Percentiles rank a stretch among this genome's conserved stretches.
Evolutionary conservation across 2,113 vertebrate species (phyloP).

Genomic region (Lucifuga dentata): DNA sequence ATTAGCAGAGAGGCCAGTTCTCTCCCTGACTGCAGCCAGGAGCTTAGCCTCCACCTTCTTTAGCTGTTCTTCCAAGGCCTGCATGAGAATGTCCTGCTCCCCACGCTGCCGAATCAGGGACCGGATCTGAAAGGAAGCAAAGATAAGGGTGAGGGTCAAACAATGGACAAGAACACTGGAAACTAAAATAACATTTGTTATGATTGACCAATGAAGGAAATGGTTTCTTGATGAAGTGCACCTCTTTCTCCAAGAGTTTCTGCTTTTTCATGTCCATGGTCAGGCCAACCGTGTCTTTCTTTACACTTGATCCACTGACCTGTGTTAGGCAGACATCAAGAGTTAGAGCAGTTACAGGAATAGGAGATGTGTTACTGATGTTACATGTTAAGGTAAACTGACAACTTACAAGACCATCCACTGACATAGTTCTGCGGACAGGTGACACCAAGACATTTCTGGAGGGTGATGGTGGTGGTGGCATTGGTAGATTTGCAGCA

Average conservation of each 20-base stretch:
- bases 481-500: constrained; percentile 11
- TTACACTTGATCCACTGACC: constrained; percentile 69
- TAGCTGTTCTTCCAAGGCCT: constrained; percentile 86
- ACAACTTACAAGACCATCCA: constrained; percentile 80
- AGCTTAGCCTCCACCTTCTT: constrained; percentile 90
- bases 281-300: constrained; percentile 80
- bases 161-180: background rate
- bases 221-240: constrained; percentile 48
- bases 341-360: background rate
- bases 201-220: background rate
- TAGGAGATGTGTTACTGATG: background rate
- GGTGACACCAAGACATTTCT: constrained; percentile 67
- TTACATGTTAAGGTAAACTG: background rate
- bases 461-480: constrained; percentile 62
- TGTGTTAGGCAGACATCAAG: constrained; percentile 24
- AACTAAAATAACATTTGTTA: too few species aligned
- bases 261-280: constrained; percentile 86
- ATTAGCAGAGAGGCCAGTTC: constrained; percentile 85
- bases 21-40: constrained; percentile 87
- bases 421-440: constrained; percentile 83
- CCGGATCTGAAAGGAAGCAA: constrained; percentile 83
- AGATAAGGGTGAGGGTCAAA: background rate
- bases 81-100: constrained; percentile 87
- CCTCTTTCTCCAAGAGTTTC: constrained; percentile 92
- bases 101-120: constrained; percentile 88